Base-by-base conservation (phyloP, 2,113 vertebrate genomes). In the Carettochelys insculpta region DNA sequence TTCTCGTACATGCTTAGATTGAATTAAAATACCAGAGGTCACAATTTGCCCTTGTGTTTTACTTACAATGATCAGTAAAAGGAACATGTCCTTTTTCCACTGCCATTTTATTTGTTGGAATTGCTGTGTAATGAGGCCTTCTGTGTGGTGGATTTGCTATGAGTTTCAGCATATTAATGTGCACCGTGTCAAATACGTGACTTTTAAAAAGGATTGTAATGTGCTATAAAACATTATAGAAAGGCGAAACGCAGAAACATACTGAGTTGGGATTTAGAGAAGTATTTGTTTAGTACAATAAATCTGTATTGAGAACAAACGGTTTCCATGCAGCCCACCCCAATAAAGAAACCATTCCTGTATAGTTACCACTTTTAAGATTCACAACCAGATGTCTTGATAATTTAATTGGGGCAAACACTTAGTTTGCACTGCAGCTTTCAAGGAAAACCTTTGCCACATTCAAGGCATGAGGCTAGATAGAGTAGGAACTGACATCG, bases 361-460 rank as follows among this genome's bases (percentile, higher is more conserved):
- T 86, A 88, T 11, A 83, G 85, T 27, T 31, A 84, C 48, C 31
- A 87, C 52, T 82, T 95, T 86, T 88, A 75, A 88, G 52, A 93
- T 95, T 79, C 82, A 50, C 86, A 51, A 65, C 91, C 91, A 93
- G 92, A 85, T 96, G 92, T 90, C 87, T 91, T 93, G 81, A 75
- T 90, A 89, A 92, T 96, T 94, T 96, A 96, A 92, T 92, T 95
- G 91, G 94, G 90, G 80, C 94, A 96, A 87, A 87, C 71, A 25
- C 41, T 45, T 73, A 45, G 25, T 41, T 13, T 43, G 19, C 27
- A 31, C 8, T 43, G n/a, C 8, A 38, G n/a, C 61, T 68, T 68
- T 68, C 38, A n/a, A 17, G 38, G 61, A 68, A 68, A 68, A 68
- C 61, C 61, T 68, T 34, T 38, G 61, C 8, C 4, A 38, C 10